These are phyloP conservation scores for Nemopilema nomurai DNA, from an alignment of 30 jellyfish, hydroid and myxozoan species.

Conservation along the genomic window DNA sequence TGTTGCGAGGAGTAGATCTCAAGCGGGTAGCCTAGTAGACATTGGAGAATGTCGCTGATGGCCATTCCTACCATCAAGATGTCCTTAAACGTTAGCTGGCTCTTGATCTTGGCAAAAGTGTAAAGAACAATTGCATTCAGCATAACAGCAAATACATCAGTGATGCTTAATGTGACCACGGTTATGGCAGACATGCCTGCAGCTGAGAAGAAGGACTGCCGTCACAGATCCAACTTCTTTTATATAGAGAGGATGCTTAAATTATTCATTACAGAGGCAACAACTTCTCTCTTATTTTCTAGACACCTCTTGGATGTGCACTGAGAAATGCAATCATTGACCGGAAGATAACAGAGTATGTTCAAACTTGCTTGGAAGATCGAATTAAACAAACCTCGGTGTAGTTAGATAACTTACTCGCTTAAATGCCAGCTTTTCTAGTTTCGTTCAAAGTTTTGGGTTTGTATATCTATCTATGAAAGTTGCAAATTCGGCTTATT, in stretches of 20 bases:
- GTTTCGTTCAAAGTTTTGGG: too few relatives aligned
- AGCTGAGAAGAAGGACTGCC: too few relatives aligned
- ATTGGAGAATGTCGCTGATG: constrained; percentile 53
- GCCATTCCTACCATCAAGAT: constrained; percentile 60
- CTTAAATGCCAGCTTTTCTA: too few relatives aligned
- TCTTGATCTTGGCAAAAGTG: constrained; percentile 32
- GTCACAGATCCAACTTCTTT: background rate
- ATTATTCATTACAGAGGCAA: background rate
- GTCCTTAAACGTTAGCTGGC: constrained; percentile 49
- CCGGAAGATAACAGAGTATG: background rate
- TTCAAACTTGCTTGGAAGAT: background rate
- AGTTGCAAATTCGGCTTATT: too few relatives aligned
- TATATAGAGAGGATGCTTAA: background rate
- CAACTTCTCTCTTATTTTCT: background rate
- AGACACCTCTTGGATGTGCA: background rate
- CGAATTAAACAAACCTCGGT: background rate
- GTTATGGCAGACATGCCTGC: constrained; percentile 35
- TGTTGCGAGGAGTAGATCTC: constrained; percentile 58
- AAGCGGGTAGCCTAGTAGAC: constrained; percentile 67
- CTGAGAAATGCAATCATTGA: background rate
- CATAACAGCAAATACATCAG: constrained; percentile 49
- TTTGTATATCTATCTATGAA: too few relatives aligned
- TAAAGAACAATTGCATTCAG: constrained; percentile 47
- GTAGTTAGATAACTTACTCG: too few relatives aligned
- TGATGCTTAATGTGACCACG: constrained; percentile 8